A percentile compares a stretch with the other conserved stretches of the same genome.
Conservation (phyloP, 1,140 invertebrate species). For the Cyphomyrmex costatus region DNA sequence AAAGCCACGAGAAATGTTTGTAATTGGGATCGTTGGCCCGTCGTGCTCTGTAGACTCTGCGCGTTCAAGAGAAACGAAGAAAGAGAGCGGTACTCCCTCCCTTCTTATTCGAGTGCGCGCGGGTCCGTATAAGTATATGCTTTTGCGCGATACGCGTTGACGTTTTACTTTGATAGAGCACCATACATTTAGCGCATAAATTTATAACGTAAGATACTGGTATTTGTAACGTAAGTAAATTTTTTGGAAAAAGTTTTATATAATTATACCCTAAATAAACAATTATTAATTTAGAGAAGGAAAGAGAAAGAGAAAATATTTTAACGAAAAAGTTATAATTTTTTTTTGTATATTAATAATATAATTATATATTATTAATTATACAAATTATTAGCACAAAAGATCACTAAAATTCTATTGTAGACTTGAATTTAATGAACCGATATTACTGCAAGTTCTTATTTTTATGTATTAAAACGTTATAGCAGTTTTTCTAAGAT, state of each 20-base stretch:
- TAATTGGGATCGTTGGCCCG: slow-evolving; percentile 84
- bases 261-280: not conserved
- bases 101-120: slow-evolving; percentile 63
- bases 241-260: not conserved
- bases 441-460: not conserved
- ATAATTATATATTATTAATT: no score
- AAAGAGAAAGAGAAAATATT: not conserved
- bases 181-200: not conserved
- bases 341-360: no score
- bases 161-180: slow-evolving; percentile 39
- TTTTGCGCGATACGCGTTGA: slow-evolving; percentile 34
- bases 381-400: not conserved
- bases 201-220: not conserved
- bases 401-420: not conserved
- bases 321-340: not conserved
- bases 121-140: slow-evolving; percentile 38
- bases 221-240: not conserved
- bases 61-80: slow-evolving; percentile 49
- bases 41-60: slow-evolving; percentile 63
- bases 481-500: not conserved
- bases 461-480: not conserved
- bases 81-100: slow-evolving; percentile 64
- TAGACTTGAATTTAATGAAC: not conserved
- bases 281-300: not conserved
- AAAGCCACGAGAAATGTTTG: slow-evolving; percentile 83